Evolutionary conservation across 2,113 vertebrate species (phyloP), one percentile per base, ranked within the genome.

Genomic region (Erythrocercus mccallii): DNA sequence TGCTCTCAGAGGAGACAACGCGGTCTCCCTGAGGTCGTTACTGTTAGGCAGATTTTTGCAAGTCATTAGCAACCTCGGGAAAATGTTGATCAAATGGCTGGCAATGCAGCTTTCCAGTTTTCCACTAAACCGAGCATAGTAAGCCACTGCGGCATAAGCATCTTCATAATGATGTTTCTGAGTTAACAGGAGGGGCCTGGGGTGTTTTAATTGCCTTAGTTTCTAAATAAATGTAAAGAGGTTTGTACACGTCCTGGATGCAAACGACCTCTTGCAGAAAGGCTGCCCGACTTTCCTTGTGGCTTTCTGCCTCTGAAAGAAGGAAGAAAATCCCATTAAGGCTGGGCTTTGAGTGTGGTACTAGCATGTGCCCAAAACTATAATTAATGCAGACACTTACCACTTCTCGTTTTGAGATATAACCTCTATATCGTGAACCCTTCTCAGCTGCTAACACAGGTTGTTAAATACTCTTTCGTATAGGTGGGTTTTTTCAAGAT

Each of bases 201-300:
- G 76, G 92, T 82, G 93, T 54, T 96, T 90, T 95, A 88, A 96
- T 93, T 93, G 95, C 79, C 50, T 94, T 88, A 27, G 88, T 93
- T 96, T 93, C 88, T 90, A 94, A 95, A 88, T 88, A 93, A 93
- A 92, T 48, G 19, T 65, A 48, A 80, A 76, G 87, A 61, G 57
- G 85, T 94, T 95, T 88, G 85, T 82, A 70, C 73, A 80, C 4
- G 2, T 82, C 87, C 62, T 57, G 70, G 81, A 72, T 88, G 66
- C 88, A 96, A 95, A 86, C 3, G 3, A 33, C 64, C 78, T 61
- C 51, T 81, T 79, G 40, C 76, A 86, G 74, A 61, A 89, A 81
- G 65, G 40, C 65, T 84, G 70, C 44, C 51, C 73, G 28, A 21
- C 8, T 76, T 82, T 81, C 27, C 81, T 45, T 14, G 35, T 60